phyloP scores from a whole-genome alignment of 2,888 invertebrate genomes.

The Hirtodrosophila cameraria region DNA sequence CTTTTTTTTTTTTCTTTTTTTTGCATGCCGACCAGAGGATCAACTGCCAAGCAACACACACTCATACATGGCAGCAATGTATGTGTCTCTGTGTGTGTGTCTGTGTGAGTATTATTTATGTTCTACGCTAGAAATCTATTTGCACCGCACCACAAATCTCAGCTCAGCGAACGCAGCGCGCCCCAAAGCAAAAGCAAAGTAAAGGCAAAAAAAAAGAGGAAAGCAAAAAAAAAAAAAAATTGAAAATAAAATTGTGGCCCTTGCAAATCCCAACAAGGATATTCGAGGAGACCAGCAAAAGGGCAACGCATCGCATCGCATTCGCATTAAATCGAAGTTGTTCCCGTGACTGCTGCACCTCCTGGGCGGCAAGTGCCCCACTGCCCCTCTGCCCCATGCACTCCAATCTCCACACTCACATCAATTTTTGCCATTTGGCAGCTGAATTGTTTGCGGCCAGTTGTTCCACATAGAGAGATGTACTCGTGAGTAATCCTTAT shows the following conservation, averaged over 20 bases:
- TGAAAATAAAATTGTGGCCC: constrained; percentile 44
- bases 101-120: constrained; percentile 81
- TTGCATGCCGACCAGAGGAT: constrained; percentile 58
- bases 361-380: background rate
- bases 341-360: constrained; percentile 39
- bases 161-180: constrained; percentile 69
- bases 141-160: constrained; percentile 83
- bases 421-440: constrained; percentile 70
- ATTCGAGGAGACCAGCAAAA: constrained; percentile 42
- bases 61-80: constrained; percentile 12
- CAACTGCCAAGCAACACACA: constrained; percentile 52
- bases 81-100: constrained; percentile 24
- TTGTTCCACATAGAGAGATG: constrained; percentile 30
- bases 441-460: constrained; percentile 63
- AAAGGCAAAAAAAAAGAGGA: constrained; percentile 11
- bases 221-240: constrained; percentile 3
- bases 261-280: constrained; percentile 45
- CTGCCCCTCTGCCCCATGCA: background rate
- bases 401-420: constrained; percentile 6
- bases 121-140: constrained; percentile 82
- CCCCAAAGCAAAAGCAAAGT: constrained; percentile 37
- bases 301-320: constrained; percentile 61
- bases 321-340: constrained; percentile 82
- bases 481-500: constrained; percentile 28
- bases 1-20: constrained; percentile 25